A percentile compares a stretch with the other conserved stretches of the same genome.
These are phyloP conservation scores for Myxocyprinus asiaticus DNA, from an alignment of 2,113 vertebrate species.

Conservation along the genomic window DNA sequence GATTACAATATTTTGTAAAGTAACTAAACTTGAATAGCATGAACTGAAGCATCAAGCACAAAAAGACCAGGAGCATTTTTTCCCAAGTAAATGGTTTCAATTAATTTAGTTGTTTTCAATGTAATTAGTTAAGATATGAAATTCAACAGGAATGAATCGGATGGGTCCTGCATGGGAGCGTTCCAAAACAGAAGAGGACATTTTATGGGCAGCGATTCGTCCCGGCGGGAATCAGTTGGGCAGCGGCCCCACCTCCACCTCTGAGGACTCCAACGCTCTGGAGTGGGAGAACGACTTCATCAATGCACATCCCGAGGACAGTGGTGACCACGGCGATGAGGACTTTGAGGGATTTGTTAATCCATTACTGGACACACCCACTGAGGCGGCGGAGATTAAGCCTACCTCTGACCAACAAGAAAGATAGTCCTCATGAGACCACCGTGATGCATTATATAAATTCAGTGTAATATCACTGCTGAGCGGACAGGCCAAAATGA, in stretches of 20 bases:
- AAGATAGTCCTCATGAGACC: slow-evolving; percentile 44
- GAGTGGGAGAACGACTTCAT: slow-evolving; percentile 99
- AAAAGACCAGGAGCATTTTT: too few relatives aligned
- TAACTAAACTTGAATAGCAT: too few relatives aligned
- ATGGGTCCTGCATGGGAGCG: slow-evolving; percentile 86
- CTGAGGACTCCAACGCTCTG: slow-evolving; percentile 89
- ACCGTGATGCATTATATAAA: not conserved
- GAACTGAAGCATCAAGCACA: too few relatives aligned
- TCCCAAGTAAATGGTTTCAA: too few relatives aligned
- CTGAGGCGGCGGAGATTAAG: slow-evolving; percentile 60
- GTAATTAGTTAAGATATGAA: too few relatives aligned
- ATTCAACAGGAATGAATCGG: slow-evolving; percentile 86
- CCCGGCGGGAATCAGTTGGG: slow-evolving; percentile 70
- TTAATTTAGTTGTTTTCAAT: too few relatives aligned
- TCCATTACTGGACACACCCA: slow-evolving; percentile 83
- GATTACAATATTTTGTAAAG: too few relatives aligned
- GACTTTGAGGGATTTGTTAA: slow-evolving; percentile 93
- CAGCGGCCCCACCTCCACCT: slow-evolving; percentile 86
- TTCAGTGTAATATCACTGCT: not conserved
- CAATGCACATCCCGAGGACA: slow-evolving; percentile 84
- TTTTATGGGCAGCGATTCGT: slow-evolving; percentile 86
- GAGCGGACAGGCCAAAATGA: too few relatives aligned
- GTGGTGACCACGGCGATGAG: slow-evolving; percentile 80
- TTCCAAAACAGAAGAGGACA: slow-evolving; percentile 95
- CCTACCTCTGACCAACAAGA: slow-evolving; percentile 38